Base-by-base conservation (phyloP, 2,888 invertebrate genomes). In the Polymixis lichenea region DNA sequence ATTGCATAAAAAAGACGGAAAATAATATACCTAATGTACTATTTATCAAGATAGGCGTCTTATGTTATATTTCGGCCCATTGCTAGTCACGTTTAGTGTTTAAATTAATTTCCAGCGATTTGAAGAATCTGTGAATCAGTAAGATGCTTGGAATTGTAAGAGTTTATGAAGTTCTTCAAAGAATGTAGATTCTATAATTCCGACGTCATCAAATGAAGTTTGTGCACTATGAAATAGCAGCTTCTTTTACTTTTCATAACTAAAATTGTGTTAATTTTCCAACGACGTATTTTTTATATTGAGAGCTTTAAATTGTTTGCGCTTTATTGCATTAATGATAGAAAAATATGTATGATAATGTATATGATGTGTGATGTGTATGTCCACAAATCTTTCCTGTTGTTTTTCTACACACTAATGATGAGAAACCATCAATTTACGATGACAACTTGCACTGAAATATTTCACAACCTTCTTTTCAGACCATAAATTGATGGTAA, bases 401-500 rank as follows among this genome's bases (percentile, higher is more conserved):
- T 53, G 11, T 53, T 11, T 53, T 53, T 53, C 22, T 53, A 22
- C 22, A 22, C 22, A 53, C 28, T 60, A 32, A 61, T 19, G n/a
- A n/a, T n/a, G n/a, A 32, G 49, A 17, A 32, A 32, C 15, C 2
- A 38, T 38, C 25, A 43, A 9, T 38, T 22, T 15, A 62, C 0
- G 32, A 56, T 68, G 70, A 46, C 55, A 71, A 68, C 15, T 58
- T 61, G n/a, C 51, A 25, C 28, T 15, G 15, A 71, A 64, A 71
- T 69, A 68, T 78, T 74, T 70, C 1, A 70, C 17, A 60, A 17
- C 4, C 11, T 32, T 69, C 17, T 46, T 65, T 65, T 32, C 43
- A 15, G 22, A 58, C 43, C 25, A 73, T 84, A 81, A 82, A 88
- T 86, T 83, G 75, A 85, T 85, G 72, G 81, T 86, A 87, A 84